A percentile compares a stretch with the other conserved stretches of the same genome.
These are phyloP conservation scores for Nerophis ophidion DNA, from an alignment of 2,113 vertebrate species.

Conservation along the genomic window DNA sequence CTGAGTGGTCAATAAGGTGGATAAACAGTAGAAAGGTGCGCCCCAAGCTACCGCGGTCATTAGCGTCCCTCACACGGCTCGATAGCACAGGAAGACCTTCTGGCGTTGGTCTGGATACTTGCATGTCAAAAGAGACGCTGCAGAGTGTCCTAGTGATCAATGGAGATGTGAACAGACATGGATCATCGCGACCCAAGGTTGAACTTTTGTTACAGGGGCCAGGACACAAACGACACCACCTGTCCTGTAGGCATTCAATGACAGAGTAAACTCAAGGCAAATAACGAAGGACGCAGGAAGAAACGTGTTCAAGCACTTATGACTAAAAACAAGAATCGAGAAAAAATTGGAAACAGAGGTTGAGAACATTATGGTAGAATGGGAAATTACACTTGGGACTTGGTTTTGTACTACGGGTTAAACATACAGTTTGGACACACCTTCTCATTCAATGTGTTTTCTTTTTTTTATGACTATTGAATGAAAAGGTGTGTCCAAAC, in stretches of 20 bases:
- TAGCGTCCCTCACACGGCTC: conserved; percentile 46
- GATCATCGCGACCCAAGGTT: conserved; percentile 46
- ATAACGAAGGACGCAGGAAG: not conserved
- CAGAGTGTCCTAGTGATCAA: conserved; percentile 37
- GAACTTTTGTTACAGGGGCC: conserved; percentile 48
- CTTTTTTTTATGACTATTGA: too few species aligned
- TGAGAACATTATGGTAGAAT: not conserved
- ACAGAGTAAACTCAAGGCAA: not conserved
- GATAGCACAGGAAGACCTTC: conserved; percentile 48
- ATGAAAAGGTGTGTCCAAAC: too few species aligned
- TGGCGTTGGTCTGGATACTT: conserved; percentile 46
- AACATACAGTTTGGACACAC: too few species aligned
- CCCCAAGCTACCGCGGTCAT: conserved; percentile 47
- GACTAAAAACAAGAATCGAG: too few species aligned
- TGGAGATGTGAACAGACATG: conserved; percentile 43
- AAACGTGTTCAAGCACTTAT: not conserved
- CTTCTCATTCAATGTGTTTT: too few species aligned
- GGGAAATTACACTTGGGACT: not conserved
- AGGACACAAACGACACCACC: conserved; percentile 27
- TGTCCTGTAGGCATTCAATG: conserved; percentile 20
- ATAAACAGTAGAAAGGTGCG: conserved; percentile 20
- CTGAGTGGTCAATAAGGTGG: conserved; percentile 33
- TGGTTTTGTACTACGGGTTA: not conserved
- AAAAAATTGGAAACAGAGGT: too few species aligned
- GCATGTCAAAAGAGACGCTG: conserved; percentile 49